phyloP scores from a whole-genome alignment of 2,888 invertebrate genomes.

The Pocota personata region DNA sequence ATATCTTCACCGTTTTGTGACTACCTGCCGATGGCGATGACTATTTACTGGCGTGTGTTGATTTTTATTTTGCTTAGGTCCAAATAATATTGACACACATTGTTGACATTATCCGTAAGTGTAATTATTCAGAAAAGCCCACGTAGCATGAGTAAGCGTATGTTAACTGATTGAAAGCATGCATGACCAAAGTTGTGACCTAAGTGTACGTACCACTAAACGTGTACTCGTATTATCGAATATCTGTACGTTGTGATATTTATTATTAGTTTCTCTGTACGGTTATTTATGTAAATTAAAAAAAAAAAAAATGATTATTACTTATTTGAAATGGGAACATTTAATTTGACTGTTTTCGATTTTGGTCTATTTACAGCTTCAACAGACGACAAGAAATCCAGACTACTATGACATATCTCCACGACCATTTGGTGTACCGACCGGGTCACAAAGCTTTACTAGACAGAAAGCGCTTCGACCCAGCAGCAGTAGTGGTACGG shows the following conservation, averaged over 20 bases:
- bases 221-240: background rate
- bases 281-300: background rate
- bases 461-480: slow-evolving; percentile 80
- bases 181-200: background rate
- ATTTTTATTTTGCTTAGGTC: background rate
- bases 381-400: slow-evolving; percentile 80
- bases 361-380: slow-evolving; percentile 62
- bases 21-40: background rate
- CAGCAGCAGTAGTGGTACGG: slow-evolving; percentile 67
- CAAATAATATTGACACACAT: slow-evolving; percentile 15
- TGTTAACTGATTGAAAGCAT: background rate
- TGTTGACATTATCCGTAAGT: slow-evolving; percentile 10
- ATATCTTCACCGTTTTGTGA: background rate
- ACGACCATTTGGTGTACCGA: slow-evolving; percentile 81
- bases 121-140: background rate
- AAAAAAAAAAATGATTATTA: background rate
- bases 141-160: background rate
- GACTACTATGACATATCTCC: slow-evolving; percentile 82
- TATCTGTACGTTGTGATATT: background rate
- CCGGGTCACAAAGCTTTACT: slow-evolving; percentile 76
- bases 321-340: background rate
- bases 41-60: background rate
- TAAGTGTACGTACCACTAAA: background rate
- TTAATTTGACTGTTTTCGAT: too few relatives aligned
- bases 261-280: background rate